Percentiles rank a stretch among this genome's conserved stretches.
These are phyloP conservation scores for Pangasius macronema DNA, from an alignment of 2,797 vertebrate species.

Conservation along the genomic window DNA sequence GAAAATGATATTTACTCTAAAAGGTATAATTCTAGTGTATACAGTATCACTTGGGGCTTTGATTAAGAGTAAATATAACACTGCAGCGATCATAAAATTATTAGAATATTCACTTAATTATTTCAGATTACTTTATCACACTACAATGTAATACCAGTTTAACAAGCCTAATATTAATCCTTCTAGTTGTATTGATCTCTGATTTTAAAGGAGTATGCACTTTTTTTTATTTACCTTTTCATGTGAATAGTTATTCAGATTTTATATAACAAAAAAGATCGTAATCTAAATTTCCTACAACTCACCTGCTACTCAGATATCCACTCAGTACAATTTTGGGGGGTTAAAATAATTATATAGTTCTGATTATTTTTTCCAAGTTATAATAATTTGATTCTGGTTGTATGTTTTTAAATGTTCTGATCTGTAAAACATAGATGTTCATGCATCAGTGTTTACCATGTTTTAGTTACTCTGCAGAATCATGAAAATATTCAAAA, in stretches of 20 bases:
- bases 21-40: too few relatives aligned
- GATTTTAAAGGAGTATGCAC: neutral
- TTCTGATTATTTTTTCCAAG: neutral
- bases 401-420: neutral
- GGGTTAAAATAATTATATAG: neutral
- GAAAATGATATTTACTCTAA: too few relatives aligned
- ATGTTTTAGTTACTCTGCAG: neutral
- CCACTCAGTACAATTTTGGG: neutral
- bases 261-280: neutral
- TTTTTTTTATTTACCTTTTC: neutral
- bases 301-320: neutral
- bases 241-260: neutral
- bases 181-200: neutral
- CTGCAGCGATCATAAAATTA: too few relatives aligned
- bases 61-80: too few relatives aligned
- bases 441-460: too few relatives aligned
- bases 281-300: neutral
- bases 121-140: neutral
- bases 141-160: neutral
- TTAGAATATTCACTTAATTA: neutral
- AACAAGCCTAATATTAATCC: neutral
- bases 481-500: neutral
- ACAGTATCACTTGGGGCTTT: too few relatives aligned
- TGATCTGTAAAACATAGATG: neutral
- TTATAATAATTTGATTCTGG: neutral